These are phyloP conservation scores for Oreochromis mossambicus DNA, from an alignment of 2,797 vertebrate species.

Conservation along the genomic window DNA sequence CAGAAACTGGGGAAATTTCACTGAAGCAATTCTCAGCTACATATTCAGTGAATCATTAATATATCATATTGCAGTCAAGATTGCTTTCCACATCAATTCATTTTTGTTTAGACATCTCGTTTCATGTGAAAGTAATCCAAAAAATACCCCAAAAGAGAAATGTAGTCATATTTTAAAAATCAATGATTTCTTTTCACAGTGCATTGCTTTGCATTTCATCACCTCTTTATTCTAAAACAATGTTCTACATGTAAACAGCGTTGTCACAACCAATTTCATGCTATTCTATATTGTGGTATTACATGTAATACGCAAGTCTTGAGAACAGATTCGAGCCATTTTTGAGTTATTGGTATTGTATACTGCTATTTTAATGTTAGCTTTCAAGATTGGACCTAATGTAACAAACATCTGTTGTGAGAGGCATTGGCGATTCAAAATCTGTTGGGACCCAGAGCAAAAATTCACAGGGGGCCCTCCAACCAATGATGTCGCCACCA, in stretches of 20 bases:
- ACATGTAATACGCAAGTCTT: not conserved
- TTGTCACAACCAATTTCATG: not conserved
- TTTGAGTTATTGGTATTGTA: not conserved
- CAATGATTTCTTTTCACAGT: not conserved
- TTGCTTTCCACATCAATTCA: conserved; percentile 57
- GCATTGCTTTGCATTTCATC: conserved; percentile 30
- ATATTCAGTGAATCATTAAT: conserved; percentile 62
- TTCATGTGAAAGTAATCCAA: conserved; percentile 48
- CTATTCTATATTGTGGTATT: not conserved
- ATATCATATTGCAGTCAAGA: conserved; percentile 47
- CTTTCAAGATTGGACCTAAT: not conserved
- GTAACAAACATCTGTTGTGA: not conserved
- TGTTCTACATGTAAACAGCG: not conserved
- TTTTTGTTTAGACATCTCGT: conserved; percentile 40
- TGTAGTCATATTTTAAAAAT: conserved; percentile 46
- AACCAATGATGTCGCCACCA: not conserved
- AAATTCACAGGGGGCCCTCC: fast-evolving
- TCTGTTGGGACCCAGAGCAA: fast-evolving
- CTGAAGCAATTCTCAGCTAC: conserved; percentile 30
- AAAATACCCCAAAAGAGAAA: conserved; percentile 18
- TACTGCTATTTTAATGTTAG: not conserved
- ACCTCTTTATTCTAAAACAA: not conserved
- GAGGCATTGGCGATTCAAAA: not conserved
- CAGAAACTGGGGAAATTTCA: conserved; percentile 64
- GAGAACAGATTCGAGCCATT: not conserved